Conservation (phyloP, 2,888 invertebrate species). For the Augochlorella aurata region DNA sequence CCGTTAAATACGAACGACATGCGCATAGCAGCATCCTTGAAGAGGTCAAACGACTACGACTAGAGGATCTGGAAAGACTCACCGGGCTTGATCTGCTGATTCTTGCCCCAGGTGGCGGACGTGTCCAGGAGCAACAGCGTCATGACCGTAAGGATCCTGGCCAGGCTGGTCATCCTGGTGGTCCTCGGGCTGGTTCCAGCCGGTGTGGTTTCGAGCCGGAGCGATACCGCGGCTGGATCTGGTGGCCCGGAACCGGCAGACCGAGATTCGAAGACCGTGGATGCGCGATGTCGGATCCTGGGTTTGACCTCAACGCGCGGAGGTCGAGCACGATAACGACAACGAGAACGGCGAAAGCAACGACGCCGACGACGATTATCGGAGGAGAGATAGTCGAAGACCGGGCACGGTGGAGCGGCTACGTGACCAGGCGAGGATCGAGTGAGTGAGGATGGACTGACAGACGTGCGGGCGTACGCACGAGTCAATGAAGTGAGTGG, state of each 20-base stretch:
- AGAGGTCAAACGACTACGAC: no score
- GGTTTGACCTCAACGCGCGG: conserved; percentile 17
- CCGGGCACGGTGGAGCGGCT: conserved; percentile 21
- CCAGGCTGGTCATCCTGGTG: conserved; percentile 58
- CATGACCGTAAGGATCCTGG: conserved; percentile 59
- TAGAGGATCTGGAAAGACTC: conserved; percentile 39
- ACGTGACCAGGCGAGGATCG: conserved; percentile 53
- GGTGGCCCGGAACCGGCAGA: conserved; percentile 5
- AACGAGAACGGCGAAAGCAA: not conserved
- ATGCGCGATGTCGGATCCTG: not conserved
- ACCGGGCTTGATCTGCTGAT: conserved; percentile 72
- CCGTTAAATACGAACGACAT: no score
- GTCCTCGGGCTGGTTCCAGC: conserved; percentile 25
- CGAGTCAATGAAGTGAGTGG: conserved; percentile 77
- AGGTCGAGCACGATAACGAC: conserved; percentile 18
- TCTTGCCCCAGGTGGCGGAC: conserved; percentile 50
- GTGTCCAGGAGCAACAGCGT: conserved; percentile 36
- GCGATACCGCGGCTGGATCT: conserved; percentile 4
- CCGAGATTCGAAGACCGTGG: not conserved
- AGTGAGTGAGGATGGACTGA: conserved; percentile 70
- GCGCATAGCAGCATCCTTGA: no score
- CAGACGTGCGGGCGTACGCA: conserved; percentile 75
- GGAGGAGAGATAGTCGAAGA: conserved; percentile 12
- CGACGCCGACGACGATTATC: not conserved
- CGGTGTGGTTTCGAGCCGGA: not conserved